Base-by-base conservation (phyloP, 2,113 vertebrate species). In the Mirounga angustirostris region DNA sequence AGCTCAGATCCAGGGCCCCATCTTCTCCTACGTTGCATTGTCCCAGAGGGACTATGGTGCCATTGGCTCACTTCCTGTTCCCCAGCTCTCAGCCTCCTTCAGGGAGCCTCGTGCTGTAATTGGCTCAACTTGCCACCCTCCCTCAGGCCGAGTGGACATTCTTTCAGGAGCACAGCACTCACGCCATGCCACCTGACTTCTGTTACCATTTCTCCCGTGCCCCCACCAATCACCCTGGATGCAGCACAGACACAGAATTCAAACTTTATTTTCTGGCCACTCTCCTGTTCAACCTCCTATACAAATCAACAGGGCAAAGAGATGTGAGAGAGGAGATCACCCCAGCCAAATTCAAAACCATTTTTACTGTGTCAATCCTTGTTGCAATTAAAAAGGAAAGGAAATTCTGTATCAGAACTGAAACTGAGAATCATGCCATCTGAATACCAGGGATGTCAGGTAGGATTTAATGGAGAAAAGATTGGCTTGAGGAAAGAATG, bases 141-240 rank as follows among this genome's bases (percentile, higher is more conserved):
- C 73, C 26, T 28, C 7, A 13, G 19, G 63, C 19, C 43, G 10
- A 15, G 46, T 10, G 30, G 73, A 71, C 21, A 52, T 40, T 79
- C 36, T 63, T 56, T 50, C 36, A 33, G 50, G 13, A 81, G 30
- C 10, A n/a, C 12, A 33, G 22, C 7, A 50, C 12, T 87, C 58
- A 67, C 30, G 76, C 11, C 12, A n/a, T 14, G 16, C n/a, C 79
- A 36, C 12, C 22, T 30, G 28, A 81, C 73, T 80, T 85, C 63
- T 46, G 15, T 80, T 19, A 71, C 22, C 28, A 28, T 76, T 28
- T n/a, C 43, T 90, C 19, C 46, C 36, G 6, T 80, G 73, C 16
- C 59, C 1, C 24, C 9, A 43, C 14, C 5, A 16, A 81, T 26
- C 13, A 0, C 63, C 36, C 2, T 36, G 6, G 19, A 0, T 12